phyloP scores from a whole-genome alignment of 1,140 invertebrate species.

The Steinernema feltiae region DNA sequence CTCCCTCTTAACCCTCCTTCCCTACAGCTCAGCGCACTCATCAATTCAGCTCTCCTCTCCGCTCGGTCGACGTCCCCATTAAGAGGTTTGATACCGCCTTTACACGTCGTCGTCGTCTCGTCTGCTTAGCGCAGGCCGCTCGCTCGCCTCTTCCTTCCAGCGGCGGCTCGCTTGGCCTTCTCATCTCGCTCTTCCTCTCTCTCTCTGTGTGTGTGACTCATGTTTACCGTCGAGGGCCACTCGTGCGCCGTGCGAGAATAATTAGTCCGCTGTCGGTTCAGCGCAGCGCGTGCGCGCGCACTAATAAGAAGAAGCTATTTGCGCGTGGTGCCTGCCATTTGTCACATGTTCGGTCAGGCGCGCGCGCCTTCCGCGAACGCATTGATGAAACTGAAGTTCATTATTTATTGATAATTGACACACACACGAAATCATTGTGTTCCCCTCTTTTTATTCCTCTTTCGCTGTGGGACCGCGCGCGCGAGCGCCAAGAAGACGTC shows the following conservation, averaged over 20 bases:
- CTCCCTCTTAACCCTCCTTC: background rate
- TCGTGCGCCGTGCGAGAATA: background rate
- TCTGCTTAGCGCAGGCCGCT: too few relatives aligned
- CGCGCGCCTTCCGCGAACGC: background rate
- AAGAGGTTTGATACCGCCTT: background rate
- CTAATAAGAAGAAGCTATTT: background rate
- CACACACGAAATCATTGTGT: too few relatives aligned
- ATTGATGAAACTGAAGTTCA: background rate
- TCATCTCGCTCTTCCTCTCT: too few relatives aligned
- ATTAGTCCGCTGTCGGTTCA: background rate
- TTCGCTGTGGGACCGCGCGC: too few relatives aligned
- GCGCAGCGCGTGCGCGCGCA: background rate
- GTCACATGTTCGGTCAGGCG: background rate
- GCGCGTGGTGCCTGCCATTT: background rate
- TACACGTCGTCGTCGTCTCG: too few relatives aligned
- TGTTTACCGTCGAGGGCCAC: constrained; percentile 6
- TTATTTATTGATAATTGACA: constrained; percentile 10
- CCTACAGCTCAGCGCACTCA: background rate
- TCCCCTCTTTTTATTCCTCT: background rate
- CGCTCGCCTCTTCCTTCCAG: too few relatives aligned
- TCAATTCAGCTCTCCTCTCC: background rate
- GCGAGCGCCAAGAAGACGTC: too few relatives aligned
- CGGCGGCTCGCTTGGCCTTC: too few relatives aligned
- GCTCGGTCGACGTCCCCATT: background rate
- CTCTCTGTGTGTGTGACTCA: background rate